Conservation (phyloP, 2,113 vertebrate genomes). For the Crotophaga sulcirostris region DNA sequence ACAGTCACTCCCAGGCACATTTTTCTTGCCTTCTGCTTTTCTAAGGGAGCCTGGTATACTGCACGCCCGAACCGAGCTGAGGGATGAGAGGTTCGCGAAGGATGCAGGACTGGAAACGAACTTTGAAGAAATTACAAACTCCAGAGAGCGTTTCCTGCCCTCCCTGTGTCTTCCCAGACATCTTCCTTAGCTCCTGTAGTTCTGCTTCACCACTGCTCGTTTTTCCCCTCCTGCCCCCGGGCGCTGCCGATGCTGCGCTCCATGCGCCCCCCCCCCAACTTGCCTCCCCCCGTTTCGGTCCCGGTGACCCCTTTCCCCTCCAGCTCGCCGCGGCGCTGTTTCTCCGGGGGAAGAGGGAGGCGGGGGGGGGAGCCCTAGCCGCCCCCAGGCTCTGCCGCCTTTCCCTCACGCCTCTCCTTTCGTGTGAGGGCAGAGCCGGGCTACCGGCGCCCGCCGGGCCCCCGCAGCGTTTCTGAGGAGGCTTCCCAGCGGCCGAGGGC, state of each 20-base stretch:
- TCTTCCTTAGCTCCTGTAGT: rapidly evolving
- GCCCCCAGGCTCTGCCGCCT: no score
- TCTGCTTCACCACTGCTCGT: rapidly evolving
- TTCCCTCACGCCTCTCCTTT: background rate
- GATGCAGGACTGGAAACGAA: background rate
- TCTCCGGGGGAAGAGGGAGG: background rate
- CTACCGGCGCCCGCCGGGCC: background rate
- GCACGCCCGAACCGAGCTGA: background rate
- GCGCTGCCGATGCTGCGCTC: background rate
- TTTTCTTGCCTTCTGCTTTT: background rate
- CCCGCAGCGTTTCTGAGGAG: background rate
- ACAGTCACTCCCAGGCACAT: background rate
- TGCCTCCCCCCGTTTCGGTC: background rate
- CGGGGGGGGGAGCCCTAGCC: background rate
- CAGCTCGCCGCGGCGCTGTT: background rate
- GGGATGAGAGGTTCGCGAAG: background rate
- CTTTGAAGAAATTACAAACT: background rate
- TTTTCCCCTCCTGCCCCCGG: no score
- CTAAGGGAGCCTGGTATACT: background rate
- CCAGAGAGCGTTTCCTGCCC: background rate
- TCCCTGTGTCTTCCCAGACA: background rate
- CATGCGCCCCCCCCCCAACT: rapidly evolving
- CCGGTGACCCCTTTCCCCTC: background rate
- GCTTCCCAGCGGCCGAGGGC: background rate
- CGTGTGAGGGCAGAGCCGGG: background rate